These are phyloP conservation scores for Helobdella robusta DNA, from an alignment of 2,888 invertebrate genomes.

Conservation along the genomic window DNA sequence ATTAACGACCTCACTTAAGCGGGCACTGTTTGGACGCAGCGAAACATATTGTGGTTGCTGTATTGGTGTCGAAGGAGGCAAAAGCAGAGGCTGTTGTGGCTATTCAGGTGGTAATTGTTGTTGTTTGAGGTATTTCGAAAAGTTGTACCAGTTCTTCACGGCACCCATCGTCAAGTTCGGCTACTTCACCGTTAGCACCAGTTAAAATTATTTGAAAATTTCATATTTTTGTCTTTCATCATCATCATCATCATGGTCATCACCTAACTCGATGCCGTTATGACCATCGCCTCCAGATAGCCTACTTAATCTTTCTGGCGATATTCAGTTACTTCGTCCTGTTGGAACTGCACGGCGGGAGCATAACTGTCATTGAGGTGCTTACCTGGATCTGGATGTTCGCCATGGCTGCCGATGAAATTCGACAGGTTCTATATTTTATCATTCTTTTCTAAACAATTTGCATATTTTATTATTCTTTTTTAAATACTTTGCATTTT, in stretches of 20 bases:
- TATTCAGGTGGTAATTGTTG: conserved; percentile 14
- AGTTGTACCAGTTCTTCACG: conserved; percentile 45
- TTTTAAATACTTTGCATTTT: no score
- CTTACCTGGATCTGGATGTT: conserved; percentile 43
- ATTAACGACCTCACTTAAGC: background rate
- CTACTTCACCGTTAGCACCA: conserved; percentile 40
- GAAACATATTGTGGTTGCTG: no score
- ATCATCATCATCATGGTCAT: background rate
- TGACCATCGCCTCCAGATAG: conserved; percentile 36
- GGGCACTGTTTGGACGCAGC: background rate
- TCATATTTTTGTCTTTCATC: background rate
- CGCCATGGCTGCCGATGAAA: conserved; percentile 44
- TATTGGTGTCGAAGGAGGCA: background rate
- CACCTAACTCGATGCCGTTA: background rate
- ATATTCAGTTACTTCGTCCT: conserved; percentile 45
- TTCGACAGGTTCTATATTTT: conserved; percentile 49
- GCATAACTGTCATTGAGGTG: conserved; percentile 37
- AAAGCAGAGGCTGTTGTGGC: background rate
- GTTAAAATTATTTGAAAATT: background rate
- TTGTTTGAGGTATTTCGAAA: conserved; percentile 34
- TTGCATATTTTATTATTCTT: no score
- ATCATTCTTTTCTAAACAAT: no score
- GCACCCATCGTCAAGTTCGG: conserved; percentile 48
- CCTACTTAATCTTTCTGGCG: conserved; percentile 43
- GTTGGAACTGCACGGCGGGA: conserved; percentile 39